phyloP scores from a whole-genome alignment of 2,113 vertebrate genomes.

The Pampusana beccarii region DNA sequence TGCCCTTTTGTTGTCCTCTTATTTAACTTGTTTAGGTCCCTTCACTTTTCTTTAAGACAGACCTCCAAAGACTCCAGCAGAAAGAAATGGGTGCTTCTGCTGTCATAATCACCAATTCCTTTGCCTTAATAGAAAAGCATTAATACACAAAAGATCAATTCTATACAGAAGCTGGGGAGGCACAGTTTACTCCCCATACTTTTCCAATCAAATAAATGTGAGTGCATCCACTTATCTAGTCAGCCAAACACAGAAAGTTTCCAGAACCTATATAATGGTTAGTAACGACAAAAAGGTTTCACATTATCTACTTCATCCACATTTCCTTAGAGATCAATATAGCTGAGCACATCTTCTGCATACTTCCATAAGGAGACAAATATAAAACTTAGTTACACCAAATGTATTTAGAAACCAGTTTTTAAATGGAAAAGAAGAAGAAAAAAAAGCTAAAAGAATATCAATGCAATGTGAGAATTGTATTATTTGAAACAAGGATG shows the following conservation, averaged over 20 bases:
- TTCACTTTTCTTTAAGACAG: background rate
- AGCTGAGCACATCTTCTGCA: conserved; percentile 61
- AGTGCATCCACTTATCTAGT: conserved; percentile 62
- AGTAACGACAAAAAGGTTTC: conserved; percentile 68
- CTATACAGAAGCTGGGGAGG: background rate
- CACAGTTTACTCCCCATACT: conserved; percentile 11
- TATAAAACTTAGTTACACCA: conserved; percentile 51
- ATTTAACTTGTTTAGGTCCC: background rate
- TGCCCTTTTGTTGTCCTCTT: background rate
- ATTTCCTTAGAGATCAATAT: conserved; percentile 69
- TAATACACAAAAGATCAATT: conserved; percentile 47
- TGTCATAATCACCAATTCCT: background rate
- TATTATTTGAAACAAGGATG: conserved; percentile 65
- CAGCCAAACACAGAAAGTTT: conserved; percentile 58
- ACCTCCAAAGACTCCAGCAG: background rate
- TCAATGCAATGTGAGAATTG: conserved; percentile 56
- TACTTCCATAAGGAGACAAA: conserved; percentile 61
- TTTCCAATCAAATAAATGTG: conserved; percentile 55
- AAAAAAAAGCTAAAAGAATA: background rate
- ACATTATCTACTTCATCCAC: conserved; percentile 66
- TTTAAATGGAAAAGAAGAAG: conserved; percentile 24
- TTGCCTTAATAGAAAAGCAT: background rate
- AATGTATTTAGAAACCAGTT: conserved; percentile 42
- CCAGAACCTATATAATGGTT: conserved; percentile 53
- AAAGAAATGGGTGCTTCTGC: background rate